Base-by-base conservation (phyloP, 2,113 vertebrate genomes). In the Heliornis fulica region DNA sequence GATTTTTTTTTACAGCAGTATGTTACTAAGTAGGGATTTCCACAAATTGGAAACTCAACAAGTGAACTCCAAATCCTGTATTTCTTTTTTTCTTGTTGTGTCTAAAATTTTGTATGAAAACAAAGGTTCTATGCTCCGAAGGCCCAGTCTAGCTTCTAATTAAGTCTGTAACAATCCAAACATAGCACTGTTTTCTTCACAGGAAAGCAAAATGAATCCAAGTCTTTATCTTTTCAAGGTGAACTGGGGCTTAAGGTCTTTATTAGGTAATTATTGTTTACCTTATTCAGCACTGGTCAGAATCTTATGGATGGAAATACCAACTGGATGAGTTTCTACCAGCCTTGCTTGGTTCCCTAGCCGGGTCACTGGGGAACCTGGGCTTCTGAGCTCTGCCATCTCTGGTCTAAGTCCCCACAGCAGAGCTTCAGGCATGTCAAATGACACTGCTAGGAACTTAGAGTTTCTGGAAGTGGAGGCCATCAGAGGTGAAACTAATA, bases 401-500 rank as follows among this genome's bases (percentile, higher is more conserved):
- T 32, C 64, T 63, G 46, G 26, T 22, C 56, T 85, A 78, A 85
- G 56, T 71, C 91, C 41, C 70, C 3, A 3, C 34, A 88, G 82
- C 76, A 86, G 38, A 32, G 76, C 26, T 82, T 82, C 76, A 78
- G 61, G 60, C 76, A 82, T 0, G 6, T 82, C 70, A 82, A 54
- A 36, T 0, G 3, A 43, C 40, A 38, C 19, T 28, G 63, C 56
- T 79, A 88, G 85, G 40, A 89, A 66, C 32, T 63, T 19, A 2
- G 22, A 71, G 32, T 88, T 94, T 69, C 85, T 95, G 92, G 88
- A 88, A 93, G 85, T 65, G 34, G 70, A 93, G 85, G 95, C 96
- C 85, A 92, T 28, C 74, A 72, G 82, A 96, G 96, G 90, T 97
- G 95, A 97, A 95, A 93, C 53, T 90, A 83, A 90, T 92, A 31